Evolutionary conservation across 1,140 invertebrate species (phyloP), one percentile per base, ranked within the genome.

Genomic region (Zaprionus africanus): DNA sequence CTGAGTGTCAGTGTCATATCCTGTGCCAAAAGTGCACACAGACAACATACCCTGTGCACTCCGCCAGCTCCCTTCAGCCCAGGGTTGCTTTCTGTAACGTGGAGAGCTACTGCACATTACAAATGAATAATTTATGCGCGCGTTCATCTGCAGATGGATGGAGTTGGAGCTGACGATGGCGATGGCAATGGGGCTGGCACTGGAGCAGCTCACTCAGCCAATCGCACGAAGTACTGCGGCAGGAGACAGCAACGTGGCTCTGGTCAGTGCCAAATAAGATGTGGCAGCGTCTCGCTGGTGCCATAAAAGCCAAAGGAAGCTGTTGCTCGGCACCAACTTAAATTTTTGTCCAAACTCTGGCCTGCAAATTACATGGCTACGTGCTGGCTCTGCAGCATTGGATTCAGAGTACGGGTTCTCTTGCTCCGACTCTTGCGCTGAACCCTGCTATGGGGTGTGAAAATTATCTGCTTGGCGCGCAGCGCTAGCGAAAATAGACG

Each of bases 1-100:
- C 79, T 86, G 84, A 88, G 84, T 88, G 84, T 87, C 84, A 87
- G 84, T 87, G 85, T 88, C 84, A 87, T 87, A 87, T 87, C 84
- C 84, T 87, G 84, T 87, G 85, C 84, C 84, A 88, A 87, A 87
- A 87, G 84, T 88, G 85, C 84, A 88, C 75, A 74, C 80, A 79
- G 75, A 74, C 64, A 63, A 51, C 51, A 49, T 41, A 76, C 62
- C 59, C 56, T 9, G 41, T 13, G 15, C 31, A 11, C 1, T 34
- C 7, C 41, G 49, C 22, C 41, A 19, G 34, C 11, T 6, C 36
- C 36, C 49, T n/a, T 31, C 54, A 7, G 19, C 59, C 26, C n/a
- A 24, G 1, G 19, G 12, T n/a, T 22, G 15, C 28, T 13, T 9
- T 13, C 41, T 28, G 28, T 26, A 54, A 38, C 26, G 56, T 22